Evolutionary conservation across 2,113 vertebrate genomes (phyloP).

Genomic region (Myrmecophaga tridactyla): DNA sequence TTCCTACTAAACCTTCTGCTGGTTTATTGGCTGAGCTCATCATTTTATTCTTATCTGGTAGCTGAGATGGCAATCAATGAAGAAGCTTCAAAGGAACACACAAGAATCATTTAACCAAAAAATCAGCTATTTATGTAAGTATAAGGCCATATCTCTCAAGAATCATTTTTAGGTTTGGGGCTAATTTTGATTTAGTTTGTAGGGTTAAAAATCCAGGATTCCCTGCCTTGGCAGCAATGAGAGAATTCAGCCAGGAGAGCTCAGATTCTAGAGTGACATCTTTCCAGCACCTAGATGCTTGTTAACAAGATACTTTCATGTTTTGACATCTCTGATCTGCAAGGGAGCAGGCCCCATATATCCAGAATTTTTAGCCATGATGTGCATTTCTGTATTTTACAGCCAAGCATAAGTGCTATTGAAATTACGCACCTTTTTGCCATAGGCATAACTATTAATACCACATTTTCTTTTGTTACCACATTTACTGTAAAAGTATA

Average conservation of each 20-base stretch:
- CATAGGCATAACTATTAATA: neutral
- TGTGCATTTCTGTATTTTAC: neutral
- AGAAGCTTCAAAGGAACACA: slow-evolving; percentile 51
- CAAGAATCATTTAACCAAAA: slow-evolving; percentile 69
- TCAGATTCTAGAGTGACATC: neutral
- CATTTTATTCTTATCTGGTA: slow-evolving; percentile 49
- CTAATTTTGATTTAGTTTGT: slow-evolving; percentile 46
- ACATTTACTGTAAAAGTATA: neutral
- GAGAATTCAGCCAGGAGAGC: neutral
- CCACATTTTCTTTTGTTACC: neutral
- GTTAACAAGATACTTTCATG: neutral
- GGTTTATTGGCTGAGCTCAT: slow-evolving; percentile 55
- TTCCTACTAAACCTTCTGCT: slow-evolving; percentile 27
- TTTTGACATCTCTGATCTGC: neutral
- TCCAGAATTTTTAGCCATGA: neutral
- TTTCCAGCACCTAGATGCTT: neutral
- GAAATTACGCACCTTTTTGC: neutral
- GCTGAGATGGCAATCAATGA: slow-evolving; percentile 11
- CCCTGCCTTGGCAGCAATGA: neutral
- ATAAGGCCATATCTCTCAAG: slow-evolving; percentile 45
- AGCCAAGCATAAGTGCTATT: neutral
- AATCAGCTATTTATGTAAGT: slow-evolving; percentile 60
- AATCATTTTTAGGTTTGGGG: slow-evolving; percentile 40
- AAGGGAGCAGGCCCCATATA: neutral
- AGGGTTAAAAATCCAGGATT: slow-evolving; percentile 5